These are phyloP conservation scores for Melanotaenia boesemani DNA, from an alignment of 2,797 vertebrate species.

Conservation along the genomic window DNA sequence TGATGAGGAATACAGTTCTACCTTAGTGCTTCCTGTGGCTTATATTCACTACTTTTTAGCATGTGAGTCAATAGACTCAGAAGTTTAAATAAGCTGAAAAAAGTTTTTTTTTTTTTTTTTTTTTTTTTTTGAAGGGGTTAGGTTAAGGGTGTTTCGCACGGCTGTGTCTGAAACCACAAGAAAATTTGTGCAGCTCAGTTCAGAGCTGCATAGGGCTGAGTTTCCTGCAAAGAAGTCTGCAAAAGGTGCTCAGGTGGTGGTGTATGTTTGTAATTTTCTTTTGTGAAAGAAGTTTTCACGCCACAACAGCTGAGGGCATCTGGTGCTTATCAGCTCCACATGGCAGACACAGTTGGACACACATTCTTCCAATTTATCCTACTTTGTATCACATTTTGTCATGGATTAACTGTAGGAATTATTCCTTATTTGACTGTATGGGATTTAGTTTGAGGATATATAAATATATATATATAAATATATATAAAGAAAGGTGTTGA, in stretches of 20 bases:
- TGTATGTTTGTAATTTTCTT: conserved; percentile 3
- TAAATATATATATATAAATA: too few species aligned
- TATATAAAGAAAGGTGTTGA: background rate
- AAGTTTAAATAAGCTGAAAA: background rate
- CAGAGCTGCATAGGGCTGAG: background rate
- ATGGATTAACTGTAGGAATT: background rate
- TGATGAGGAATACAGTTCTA: background rate
- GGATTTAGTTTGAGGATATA: conserved; percentile 4
- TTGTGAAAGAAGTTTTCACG: background rate
- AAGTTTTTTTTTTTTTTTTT: too few species aligned
- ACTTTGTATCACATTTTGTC: conserved; percentile 16
- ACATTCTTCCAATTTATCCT: conserved; percentile 37
- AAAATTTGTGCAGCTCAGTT: background rate
- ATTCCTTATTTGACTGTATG: background rate
- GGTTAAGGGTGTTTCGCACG: background rate
- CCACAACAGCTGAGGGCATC: conserved; percentile 18
- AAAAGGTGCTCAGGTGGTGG: conserved; percentile 10
- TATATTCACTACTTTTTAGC: background rate
- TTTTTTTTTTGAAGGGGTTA: background rate
- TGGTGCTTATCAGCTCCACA: conserved; percentile 33
- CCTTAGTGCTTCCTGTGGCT: background rate
- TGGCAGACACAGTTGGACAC: conserved; percentile 24
- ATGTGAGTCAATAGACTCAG: background rate
- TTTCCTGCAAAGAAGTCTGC: background rate
- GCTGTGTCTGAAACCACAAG: background rate